Percentiles rank a stretch among this genome's conserved stretches.
These are phyloP conservation scores for Caretta caretta DNA, from an alignment of 2,113 vertebrate species.

Conservation along the genomic window DNA sequence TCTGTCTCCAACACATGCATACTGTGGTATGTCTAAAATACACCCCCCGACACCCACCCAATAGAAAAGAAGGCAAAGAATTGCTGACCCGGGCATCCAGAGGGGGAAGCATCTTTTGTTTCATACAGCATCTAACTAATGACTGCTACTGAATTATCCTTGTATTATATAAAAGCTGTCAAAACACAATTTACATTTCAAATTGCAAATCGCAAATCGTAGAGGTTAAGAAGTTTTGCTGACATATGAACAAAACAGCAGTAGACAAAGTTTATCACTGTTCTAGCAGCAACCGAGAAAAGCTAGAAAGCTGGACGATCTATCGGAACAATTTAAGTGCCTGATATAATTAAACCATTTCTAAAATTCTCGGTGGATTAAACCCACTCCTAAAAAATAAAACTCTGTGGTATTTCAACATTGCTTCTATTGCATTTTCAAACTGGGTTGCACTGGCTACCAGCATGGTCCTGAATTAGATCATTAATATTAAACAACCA, in stretches of 20 bases:
- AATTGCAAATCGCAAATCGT: neutral
- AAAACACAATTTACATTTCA: neutral
- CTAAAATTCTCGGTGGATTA: neutral
- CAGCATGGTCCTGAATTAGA: neutral
- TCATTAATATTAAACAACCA: neutral
- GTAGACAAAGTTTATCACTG: accelerated
- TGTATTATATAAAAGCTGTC: neutral
- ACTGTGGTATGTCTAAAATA: neutral
- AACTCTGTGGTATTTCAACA: neutral
- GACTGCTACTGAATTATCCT: neutral
- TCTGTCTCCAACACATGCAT: accelerated
- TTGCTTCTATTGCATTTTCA: neutral
- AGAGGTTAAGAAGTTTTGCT: neutral
- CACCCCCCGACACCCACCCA: neutral
- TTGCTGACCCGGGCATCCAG: neutral
- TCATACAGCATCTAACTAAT: neutral
- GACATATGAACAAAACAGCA: neutral
- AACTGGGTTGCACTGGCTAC: neutral
- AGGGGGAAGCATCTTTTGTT: neutral
- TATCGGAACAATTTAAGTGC: neutral
- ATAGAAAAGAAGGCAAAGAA: neutral
- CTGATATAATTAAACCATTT: neutral
- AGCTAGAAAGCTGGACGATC: neutral
- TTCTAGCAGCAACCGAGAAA: neutral
- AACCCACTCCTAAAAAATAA: neutral